Percentiles rank a stretch among this genome's conserved stretches.
Conservation (phyloP, 2,888 invertebrate species). For the Meloe dianella region DNA sequence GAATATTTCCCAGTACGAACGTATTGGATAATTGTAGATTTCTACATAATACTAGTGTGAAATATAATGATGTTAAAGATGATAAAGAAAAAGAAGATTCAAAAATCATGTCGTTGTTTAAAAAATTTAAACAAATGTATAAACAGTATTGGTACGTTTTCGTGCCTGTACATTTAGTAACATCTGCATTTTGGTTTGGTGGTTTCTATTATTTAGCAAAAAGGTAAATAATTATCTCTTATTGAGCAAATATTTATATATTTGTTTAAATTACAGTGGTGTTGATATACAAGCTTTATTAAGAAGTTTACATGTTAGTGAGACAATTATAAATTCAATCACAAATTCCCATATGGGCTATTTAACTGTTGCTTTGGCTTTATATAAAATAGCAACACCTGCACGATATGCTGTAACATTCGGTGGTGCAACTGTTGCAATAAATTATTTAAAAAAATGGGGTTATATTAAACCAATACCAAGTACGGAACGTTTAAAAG, state of each 20-base stretch:
- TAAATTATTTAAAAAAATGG: constrained; percentile 77
- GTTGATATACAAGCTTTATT: constrained; percentile 84
- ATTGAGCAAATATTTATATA: neutral
- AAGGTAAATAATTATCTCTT: constrained; percentile 66
- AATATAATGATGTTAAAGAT: constrained; percentile 15
- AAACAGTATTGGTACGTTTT: constrained; percentile 97
- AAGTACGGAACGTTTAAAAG: constrained; percentile 67
- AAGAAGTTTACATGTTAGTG: constrained; percentile 79
- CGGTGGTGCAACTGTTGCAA: constrained; percentile 85
- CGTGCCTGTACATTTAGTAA: constrained; percentile 89
- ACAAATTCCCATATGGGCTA: constrained; percentile 84
- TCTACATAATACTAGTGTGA: neutral
- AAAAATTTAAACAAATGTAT: constrained; percentile 89
- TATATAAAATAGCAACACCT: constrained; percentile 94
- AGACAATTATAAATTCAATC: constrained; percentile 77
- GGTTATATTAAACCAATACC: constrained; percentile 88
- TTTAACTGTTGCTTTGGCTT: constrained; percentile 85
- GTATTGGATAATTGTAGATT: neutral
- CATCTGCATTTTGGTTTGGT: constrained; percentile 88
- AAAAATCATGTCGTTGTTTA: constrained; percentile 69
- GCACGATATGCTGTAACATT: constrained; percentile 90
- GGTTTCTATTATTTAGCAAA: constrained; percentile 84
- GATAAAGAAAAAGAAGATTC: neutral
- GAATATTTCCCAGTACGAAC: neutral
- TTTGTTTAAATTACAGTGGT: constrained; percentile 71